Percentiles rank a stretch among this genome's conserved stretches.
Evolutionary conservation across 2,888 invertebrate genomes (phyloP).

Genomic region (Stenotaenia linearis): DNA sequence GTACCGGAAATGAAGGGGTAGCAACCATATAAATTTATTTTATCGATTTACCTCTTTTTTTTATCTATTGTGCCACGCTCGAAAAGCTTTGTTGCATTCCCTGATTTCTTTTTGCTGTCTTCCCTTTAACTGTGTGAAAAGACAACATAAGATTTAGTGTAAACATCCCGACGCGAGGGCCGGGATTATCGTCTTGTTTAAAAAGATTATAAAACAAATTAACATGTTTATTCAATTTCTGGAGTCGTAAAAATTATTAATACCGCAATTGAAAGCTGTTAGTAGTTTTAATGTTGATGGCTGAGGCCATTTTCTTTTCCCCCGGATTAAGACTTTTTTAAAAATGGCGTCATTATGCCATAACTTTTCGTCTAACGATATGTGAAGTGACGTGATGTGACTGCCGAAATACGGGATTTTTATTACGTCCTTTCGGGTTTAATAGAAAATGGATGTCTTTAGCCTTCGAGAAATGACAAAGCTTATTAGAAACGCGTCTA

Average conservation of each 20-base stretch:
- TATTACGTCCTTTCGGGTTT: not conserved
- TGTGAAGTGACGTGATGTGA: not conserved
- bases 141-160: not conserved
- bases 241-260: no score
- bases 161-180: no score
- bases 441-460: not conserved
- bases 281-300: no score
- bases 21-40: slow-evolving; percentile 1
- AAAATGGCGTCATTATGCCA: not conserved
- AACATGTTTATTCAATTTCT: no score
- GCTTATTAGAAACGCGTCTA: no score
- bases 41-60: not conserved
- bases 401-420: not conserved
- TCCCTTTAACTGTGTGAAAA: not conserved
- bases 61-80: not conserved
- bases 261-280: no score
- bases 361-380: not conserved
- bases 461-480: not conserved
- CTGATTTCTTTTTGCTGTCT: not conserved
- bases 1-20: not conserved
- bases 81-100: not conserved
- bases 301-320: not conserved
- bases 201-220: no score
- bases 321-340: not conserved
- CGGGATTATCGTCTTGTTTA: no score